Percentiles rank a stretch among this genome's conserved stretches.
phyloP scores from a whole-genome alignment of 2,888 invertebrate species.

The Platerodrilus igneus region DNA sequence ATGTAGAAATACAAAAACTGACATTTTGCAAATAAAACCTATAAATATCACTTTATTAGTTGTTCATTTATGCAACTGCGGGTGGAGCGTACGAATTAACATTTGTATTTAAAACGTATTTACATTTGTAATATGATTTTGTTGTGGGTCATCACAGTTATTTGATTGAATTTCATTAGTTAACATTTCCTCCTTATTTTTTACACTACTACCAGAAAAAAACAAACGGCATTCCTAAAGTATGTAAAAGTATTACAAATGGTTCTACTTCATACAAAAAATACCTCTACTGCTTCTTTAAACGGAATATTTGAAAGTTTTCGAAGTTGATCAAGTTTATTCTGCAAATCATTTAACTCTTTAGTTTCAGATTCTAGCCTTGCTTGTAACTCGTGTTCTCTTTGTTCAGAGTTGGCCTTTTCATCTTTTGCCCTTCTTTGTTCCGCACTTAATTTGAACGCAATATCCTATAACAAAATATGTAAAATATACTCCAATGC shows the following conservation, averaged over 20 bases:
- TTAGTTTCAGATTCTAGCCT: conserved; percentile 31
- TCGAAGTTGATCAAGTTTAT: conserved; percentile 40
- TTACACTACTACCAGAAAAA: conserved; percentile 29
- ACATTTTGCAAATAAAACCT: no score
- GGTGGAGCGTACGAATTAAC: no score
- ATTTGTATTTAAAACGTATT: no score
- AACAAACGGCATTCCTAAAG: conserved; percentile 29
- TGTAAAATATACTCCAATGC: not conserved
- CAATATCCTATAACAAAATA: conserved; percentile 44
- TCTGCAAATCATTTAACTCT: conserved; percentile 28
- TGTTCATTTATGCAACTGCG: no score
- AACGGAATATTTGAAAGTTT: conserved; percentile 16
- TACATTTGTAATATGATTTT: conserved; percentile 42
- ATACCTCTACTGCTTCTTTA: conserved; percentile 27
- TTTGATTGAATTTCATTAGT: conserved; percentile 23
- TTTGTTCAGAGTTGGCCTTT: conserved; percentile 49
- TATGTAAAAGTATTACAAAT: no score
- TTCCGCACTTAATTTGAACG: conserved; percentile 53
- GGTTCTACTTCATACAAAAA: conserved; percentile 8
- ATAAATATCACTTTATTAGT: no score
- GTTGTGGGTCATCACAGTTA: conserved; percentile 25
- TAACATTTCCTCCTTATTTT: conserved; percentile 40
- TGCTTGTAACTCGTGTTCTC: conserved; percentile 39
- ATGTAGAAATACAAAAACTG: no score
- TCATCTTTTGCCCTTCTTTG: conserved; percentile 51